Conservation (phyloP, 1,140 invertebrate species). For the Calephelis virginiensis region DNA sequence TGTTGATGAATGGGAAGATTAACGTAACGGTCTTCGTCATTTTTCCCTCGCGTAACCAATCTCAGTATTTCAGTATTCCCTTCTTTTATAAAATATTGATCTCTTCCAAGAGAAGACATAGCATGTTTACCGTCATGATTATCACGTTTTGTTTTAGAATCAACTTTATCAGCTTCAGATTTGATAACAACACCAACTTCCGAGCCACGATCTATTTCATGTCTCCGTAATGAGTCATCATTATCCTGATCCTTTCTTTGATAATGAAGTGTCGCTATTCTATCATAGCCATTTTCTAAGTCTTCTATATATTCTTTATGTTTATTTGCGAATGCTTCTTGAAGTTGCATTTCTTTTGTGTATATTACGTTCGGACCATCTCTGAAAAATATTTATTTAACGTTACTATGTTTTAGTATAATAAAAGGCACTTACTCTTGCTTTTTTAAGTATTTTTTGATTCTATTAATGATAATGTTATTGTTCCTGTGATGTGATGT, state of each 20-base stretch:
- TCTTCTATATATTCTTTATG: constrained; percentile 81
- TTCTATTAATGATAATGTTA: too few species aligned
- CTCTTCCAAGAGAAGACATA: constrained; percentile 75
- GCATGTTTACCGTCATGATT: constrained; percentile 52
- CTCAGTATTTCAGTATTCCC: constrained; percentile 90
- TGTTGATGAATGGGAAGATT: constrained; percentile 78
- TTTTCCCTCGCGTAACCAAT: constrained; percentile 85
- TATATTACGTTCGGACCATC: constrained; percentile 78
- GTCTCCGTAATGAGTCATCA: constrained; percentile 84
- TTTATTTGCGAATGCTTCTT: constrained; percentile 75
- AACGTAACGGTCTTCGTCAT: constrained; percentile 81
- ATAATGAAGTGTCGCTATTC: constrained; percentile 74
- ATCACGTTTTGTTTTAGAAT: constrained; percentile 52
- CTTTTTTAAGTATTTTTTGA: too few species aligned
- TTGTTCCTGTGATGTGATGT: too few species aligned
- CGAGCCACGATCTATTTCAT: constrained; percentile 88
- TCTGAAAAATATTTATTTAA: constrained; percentile 46
- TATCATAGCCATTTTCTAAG: constrained; percentile 78
- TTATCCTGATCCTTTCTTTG: constrained; percentile 76
- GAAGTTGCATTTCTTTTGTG: constrained; percentile 78
- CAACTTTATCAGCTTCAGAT: constrained; percentile 59
- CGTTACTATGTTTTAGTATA: too few species aligned
- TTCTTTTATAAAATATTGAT: constrained; percentile 88
- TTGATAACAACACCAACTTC: constrained; percentile 78
- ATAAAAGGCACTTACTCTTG: too few species aligned